Base-by-base conservation (phyloP, 2,113 vertebrate genomes). In the Anarhynchus alexandrinus region DNA sequence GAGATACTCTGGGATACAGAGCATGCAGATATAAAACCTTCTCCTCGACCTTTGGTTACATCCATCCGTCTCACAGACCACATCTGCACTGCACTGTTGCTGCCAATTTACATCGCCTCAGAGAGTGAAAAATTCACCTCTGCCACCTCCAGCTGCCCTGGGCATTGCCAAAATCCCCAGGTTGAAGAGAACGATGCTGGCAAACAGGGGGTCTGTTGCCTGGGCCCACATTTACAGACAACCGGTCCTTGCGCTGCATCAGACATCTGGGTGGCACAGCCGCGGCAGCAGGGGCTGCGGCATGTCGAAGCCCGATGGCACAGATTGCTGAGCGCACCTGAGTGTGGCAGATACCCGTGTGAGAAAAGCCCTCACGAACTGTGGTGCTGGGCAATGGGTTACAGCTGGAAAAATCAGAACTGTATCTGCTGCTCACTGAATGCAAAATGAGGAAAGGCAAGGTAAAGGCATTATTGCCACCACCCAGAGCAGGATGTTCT, bases 261-360 rank as follows among this genome's bases (percentile, higher is more conserved):
- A 18, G 59, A 43, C 8, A 9, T 34, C 23, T 22, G 25, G 29
- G 11, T 62, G 54, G 45, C 38, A n/a, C 12, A 17, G 14, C 25
- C 65, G 20, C 1, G 22, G 45, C 61, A 49, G 54, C 1, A 0
- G 18, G 14, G 30, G 22, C 61, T 74, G 23, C 0, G 1, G 42
- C 23, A 10, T 10, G 20, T 52, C 55, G 30, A 15, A 62, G 22
- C 30, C 67, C 13, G 15, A 45, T 1, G 9, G 67, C 80, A 67
- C 22, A 26, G 59, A 30, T 11, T 43, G 29, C 15, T 66, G 43
- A 32, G 20, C 0, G 1, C 16, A 79, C 59, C 59, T 17, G 20
- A 30, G 29, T 8, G 29, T 3, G 1, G 57, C 43, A 54, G 45
- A 16, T 43, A 42, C 26, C 38, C 6, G 0, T 10, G 12, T 27